These are phyloP conservation scores for Onychomys torridus DNA, from an alignment of 2,797 vertebrate species.

Conservation along the genomic window DNA sequence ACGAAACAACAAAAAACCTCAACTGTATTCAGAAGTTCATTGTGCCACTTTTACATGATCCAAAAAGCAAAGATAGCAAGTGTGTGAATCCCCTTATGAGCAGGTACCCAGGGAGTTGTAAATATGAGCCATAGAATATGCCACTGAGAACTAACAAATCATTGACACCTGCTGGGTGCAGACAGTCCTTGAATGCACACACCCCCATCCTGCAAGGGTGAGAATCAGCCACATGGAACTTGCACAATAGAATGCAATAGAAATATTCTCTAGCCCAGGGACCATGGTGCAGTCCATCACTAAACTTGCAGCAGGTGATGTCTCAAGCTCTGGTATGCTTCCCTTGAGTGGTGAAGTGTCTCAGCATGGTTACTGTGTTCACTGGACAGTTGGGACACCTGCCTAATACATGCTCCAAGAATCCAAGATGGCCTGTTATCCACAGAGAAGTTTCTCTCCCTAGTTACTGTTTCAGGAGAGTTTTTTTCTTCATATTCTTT, in stretches of 20 bases:
- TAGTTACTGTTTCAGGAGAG: not conserved
- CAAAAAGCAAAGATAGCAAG: not conserved
- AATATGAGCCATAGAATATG: not conserved
- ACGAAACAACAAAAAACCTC: not conserved
- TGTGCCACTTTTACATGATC: too few species aligned
- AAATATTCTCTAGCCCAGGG: not conserved
- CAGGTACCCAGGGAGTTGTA: not conserved
- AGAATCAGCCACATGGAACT: not conserved
- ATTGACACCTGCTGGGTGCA: not conserved
- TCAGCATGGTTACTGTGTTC: not conserved
- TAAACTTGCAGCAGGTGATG: not conserved
- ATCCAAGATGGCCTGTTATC: not conserved
- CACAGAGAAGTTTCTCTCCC: not conserved
- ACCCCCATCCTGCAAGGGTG: too few species aligned
- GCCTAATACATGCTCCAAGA: fast-evolving
- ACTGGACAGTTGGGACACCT: fast-evolving
- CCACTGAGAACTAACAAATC: not conserved
- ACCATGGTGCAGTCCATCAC: not conserved
- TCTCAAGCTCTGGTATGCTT: not conserved
- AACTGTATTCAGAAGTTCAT: not conserved
- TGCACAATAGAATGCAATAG: not conserved
- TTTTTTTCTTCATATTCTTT: not conserved
- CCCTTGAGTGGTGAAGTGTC: too few species aligned
- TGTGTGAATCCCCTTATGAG: not conserved
- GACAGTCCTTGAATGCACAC: not conserved